Evolutionary conservation across 2,113 vertebrate genomes (phyloP).

Genomic region (Labeo rohita): DNA sequence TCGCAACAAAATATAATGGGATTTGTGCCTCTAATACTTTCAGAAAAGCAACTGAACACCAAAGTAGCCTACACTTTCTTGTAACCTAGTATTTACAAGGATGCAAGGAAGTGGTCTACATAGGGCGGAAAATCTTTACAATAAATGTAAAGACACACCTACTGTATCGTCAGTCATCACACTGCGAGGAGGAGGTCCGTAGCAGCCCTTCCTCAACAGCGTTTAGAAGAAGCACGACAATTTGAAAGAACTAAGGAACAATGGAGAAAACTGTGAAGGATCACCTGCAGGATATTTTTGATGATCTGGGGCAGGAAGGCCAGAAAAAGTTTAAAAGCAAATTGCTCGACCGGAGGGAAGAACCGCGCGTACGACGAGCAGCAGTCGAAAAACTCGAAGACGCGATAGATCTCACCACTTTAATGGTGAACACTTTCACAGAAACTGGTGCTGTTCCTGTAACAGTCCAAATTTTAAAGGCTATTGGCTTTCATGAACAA

Average conservation of each 20-base stretch:
- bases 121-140: background rate
- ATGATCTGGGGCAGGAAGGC: accelerated
- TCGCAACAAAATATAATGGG: background rate
- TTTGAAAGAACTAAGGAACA: background rate
- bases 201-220: no score
- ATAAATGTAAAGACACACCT: background rate
- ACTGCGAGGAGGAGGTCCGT: background rate
- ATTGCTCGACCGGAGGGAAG: constrained; percentile 42
- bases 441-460: accelerated
- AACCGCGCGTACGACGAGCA: constrained; percentile 27
- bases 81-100: background rate
- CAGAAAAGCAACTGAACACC: background rate
- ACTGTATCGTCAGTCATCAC: background rate
- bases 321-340: constrained; percentile 9
- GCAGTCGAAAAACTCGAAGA: accelerated
- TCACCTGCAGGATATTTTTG: background rate
- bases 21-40: background rate
- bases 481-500: background rate
- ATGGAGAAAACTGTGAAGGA: constrained; percentile 41
- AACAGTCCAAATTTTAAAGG: background rate
- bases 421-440: constrained; percentile 24
- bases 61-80: background rate
- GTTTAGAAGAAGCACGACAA: no score
- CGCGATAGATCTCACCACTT: background rate
- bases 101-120: background rate